These are phyloP conservation scores for Brachionus calyciflorus DNA, from an alignment of 1,140 invertebrate species.

Conservation along the genomic window DNA sequence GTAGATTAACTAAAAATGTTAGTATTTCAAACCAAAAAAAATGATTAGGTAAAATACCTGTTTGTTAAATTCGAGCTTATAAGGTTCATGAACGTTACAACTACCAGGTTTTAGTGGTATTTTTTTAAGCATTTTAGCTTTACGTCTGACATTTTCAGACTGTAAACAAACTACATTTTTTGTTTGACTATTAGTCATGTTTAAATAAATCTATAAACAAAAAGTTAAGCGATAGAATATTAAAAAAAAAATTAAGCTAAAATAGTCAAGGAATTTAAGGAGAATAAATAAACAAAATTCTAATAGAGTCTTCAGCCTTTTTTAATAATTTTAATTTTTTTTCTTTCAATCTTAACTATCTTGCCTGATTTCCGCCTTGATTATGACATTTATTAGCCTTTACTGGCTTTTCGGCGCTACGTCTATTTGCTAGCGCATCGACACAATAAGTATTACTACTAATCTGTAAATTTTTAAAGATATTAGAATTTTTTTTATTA, in stretches of 20 bases:
- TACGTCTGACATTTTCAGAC: slow-evolving; percentile 38
- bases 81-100: slow-evolving; percentile 4
- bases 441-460: slow-evolving; percentile 22
- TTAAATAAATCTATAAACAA: slow-evolving; percentile 23
- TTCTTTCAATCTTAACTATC: neutral
- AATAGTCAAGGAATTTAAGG: neutral
- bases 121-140: slow-evolving; percentile 39
- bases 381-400: slow-evolving; percentile 29
- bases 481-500: neutral
- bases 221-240: neutral
- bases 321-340: slow-evolving; percentile 18
- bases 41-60: slow-evolving; percentile 40
- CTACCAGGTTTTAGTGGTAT: slow-evolving; percentile 9
- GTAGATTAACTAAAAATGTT: no score
- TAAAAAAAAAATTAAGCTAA: neutral
- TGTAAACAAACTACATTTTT: slow-evolving; percentile 16
- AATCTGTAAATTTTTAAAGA: slow-evolving; percentile 7
- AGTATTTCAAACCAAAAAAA: no score
- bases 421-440: neutral
- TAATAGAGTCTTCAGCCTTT: no score
- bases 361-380: slow-evolving; percentile 47
- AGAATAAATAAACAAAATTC: no score
- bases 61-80: slow-evolving; percentile 26
- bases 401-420: slow-evolving; percentile 7
- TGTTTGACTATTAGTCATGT: neutral